A percentile compares a stretch with the other conserved stretches of the same genome.
Evolutionary conservation across 2,113 vertebrate genomes (phyloP).

Genomic region (Melanerpes formicivorus): DNA sequence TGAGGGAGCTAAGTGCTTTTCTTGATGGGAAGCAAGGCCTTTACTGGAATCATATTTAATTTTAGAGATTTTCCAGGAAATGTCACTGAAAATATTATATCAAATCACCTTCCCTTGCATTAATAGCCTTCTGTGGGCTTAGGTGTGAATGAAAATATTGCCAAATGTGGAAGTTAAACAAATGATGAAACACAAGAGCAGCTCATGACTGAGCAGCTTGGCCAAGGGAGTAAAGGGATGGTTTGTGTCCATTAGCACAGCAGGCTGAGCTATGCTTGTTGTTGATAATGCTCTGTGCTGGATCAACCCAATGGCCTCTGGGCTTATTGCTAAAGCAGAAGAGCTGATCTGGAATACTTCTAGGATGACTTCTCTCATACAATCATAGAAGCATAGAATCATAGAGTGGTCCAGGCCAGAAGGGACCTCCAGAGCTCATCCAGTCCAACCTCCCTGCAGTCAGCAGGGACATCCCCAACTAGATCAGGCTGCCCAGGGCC

Average conservation of each 20-base stretch:
- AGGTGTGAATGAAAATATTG: constrained; percentile 50
- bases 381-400: no score
- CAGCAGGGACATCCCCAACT: no score
- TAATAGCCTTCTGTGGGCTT: constrained; percentile 20
- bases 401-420: no score
- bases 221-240: background rate
- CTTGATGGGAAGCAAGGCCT: background rate
- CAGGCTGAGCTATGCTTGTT: background rate
- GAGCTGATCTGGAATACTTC: background rate
- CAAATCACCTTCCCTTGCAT: constrained; percentile 16
- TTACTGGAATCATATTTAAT: background rate
- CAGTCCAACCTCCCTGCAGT: no score
- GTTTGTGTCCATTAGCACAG: background rate
- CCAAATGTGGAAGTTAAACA: constrained; percentile 51
- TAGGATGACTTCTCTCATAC: background rate
- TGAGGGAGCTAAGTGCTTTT: background rate
- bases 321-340: background rate
- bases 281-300: background rate
- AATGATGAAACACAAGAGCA: constrained; percentile 10
- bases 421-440: no score
- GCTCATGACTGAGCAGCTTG: constrained; percentile 36
- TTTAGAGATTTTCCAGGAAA: constrained; percentile 14
- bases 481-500: no score
- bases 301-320: background rate
- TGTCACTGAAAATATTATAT: constrained; percentile 20